phyloP scores from a whole-genome alignment of 2,113 vertebrate genomes.

The Taxidea taxus region DNA sequence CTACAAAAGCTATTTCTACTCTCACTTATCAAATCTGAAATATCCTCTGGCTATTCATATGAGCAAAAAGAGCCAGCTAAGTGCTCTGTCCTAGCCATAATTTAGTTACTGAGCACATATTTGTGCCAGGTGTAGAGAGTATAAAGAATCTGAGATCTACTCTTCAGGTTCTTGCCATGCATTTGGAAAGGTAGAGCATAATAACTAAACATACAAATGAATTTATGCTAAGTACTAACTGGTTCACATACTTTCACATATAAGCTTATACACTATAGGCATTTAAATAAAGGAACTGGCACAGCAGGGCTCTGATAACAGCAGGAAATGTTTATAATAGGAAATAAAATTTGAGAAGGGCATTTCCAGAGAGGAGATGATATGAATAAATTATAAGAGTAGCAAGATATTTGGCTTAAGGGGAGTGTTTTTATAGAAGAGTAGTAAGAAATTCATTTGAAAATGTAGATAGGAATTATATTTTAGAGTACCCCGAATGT shows the following conservation, averaged over 20 bases:
- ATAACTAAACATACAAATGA: not conserved
- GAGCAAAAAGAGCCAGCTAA: not conserved
- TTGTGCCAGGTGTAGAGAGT: not conserved
- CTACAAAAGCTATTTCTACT: not conserved
- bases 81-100: not conserved
- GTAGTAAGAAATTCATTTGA: not conserved
- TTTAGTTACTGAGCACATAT: conserved; percentile 3
- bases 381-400: not conserved
- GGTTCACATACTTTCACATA: not conserved
- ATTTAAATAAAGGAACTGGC: not conserved
- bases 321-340: not conserved
- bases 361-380: not conserved
- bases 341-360: not conserved
- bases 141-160: not conserved
- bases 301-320: not conserved
- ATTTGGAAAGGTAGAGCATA: not conserved
- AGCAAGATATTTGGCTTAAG: not conserved
- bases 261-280: not conserved
- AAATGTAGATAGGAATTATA: not conserved
- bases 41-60: not conserved
- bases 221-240: not conserved
- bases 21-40: not conserved
- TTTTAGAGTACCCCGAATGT: not conserved
- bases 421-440: not conserved
- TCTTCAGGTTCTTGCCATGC: conserved; percentile 4